A percentile compares a stretch with the other conserved stretches of the same genome.
These are phyloP conservation scores for Cryptus armator DNA, from an alignment of 2,888 invertebrate species.

Conservation along the genomic window DNA sequence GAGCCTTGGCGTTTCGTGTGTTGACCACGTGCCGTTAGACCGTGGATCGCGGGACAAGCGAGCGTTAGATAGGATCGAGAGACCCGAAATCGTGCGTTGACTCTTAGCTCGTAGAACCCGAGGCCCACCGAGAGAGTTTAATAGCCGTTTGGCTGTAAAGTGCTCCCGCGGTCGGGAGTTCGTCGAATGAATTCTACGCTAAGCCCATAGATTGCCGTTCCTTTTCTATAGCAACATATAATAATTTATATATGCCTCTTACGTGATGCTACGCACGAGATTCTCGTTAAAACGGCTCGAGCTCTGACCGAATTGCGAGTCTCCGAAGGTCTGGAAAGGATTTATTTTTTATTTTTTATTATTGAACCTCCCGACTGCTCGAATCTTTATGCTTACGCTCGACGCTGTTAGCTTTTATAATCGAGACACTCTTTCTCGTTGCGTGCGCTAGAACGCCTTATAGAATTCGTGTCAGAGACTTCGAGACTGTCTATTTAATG, in stretches of 20 bases:
- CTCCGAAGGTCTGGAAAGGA: constrained; percentile 2
- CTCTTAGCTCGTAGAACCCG: constrained; percentile 40
- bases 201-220: not conserved
- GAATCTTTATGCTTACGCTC: not conserved
- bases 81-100: constrained; percentile 69
- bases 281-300: constrained; percentile 56
- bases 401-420: constrained; percentile 6
- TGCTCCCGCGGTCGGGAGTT: not conserved
- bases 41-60: constrained; percentile 15
- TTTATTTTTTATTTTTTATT: not conserved
- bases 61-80: constrained; percentile 63
- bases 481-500: constrained; percentile 43
- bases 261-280: constrained; percentile 64
- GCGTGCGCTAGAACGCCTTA: not conserved
- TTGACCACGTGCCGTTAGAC: constrained; percentile 65
- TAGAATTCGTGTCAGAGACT: constrained; percentile 27
- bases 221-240: not conserved
- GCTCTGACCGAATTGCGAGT: constrained; percentile 49
- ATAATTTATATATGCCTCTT: constrained; percentile 3
- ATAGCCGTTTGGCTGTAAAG: not conserved
- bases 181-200: constrained; percentile 11
- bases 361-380: not conserved
- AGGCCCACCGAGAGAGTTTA: constrained; percentile 28
- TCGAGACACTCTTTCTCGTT: not conserved
- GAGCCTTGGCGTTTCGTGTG: constrained; percentile 9